These are phyloP conservation scores for Erethizon dorsatum DNA, from an alignment of 2,797 vertebrate genomes.

Conservation along the genomic window DNA sequence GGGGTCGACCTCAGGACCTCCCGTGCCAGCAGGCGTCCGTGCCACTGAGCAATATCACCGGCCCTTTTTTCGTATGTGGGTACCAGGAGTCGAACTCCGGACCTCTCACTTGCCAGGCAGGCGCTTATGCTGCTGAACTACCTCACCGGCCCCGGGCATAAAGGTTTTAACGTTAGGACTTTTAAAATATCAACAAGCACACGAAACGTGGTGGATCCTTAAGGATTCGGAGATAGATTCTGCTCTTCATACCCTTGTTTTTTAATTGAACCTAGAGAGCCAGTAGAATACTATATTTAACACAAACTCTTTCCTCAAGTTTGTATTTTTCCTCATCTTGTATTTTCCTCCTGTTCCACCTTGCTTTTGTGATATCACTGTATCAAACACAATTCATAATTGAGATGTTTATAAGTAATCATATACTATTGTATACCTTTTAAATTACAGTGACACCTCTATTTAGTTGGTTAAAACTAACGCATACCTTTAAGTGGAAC, in stretches of 20 bases:
- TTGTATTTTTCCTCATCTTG: background rate
- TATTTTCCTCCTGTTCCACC: background rate
- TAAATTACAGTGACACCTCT: background rate
- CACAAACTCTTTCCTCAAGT: background rate
- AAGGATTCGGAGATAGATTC: background rate
- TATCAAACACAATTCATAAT: constrained; percentile 13
- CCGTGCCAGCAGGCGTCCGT: too few relatives aligned
- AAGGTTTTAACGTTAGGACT: constrained; percentile 11
- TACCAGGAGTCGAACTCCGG: too few relatives aligned
- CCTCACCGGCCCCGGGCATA: too few relatives aligned
- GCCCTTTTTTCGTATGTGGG: too few relatives aligned
- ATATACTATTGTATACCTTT: background rate
- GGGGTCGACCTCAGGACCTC: too few relatives aligned
- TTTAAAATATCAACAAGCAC: background rate
- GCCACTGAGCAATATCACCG: too few relatives aligned
- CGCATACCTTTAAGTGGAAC: background rate
- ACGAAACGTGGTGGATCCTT: background rate
- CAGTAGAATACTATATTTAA: background rate
- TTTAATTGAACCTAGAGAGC: background rate
- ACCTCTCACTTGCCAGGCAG: too few relatives aligned
- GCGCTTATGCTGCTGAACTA: too few relatives aligned
- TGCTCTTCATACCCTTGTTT: background rate
- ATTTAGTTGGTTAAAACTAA: constrained; percentile 46
- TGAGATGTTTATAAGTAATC: constrained; percentile 33
- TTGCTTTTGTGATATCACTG: background rate